Conservation (phyloP, 2,888 invertebrate species). For the Entomobrya proxima region DNA sequence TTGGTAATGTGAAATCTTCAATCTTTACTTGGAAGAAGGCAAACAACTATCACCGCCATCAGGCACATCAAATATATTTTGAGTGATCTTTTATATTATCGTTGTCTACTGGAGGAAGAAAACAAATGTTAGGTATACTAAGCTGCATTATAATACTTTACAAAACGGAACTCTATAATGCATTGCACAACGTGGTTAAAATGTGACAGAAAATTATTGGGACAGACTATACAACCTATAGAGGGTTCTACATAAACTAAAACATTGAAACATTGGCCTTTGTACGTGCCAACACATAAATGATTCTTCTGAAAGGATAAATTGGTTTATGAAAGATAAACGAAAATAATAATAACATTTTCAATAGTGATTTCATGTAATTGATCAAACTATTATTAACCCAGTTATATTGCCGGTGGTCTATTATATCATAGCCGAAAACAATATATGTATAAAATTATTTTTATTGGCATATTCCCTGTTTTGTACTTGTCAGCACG, state of each 20-base stretch:
- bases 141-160: too few relatives aligned
- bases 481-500: neutral
- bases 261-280: neutral
- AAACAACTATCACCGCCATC: constrained; percentile 32
- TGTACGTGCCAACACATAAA: constrained; percentile 47
- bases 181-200: too few relatives aligned
- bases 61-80: neutral
- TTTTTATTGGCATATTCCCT: constrained; percentile 9
- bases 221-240: too few relatives aligned
- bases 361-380: neutral
- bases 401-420: neutral
- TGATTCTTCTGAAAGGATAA: constrained; percentile 5
- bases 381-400: neutral
- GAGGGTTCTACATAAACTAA: too few relatives aligned
- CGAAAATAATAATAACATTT: neutral
- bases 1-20: constrained; percentile 8
- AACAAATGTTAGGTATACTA: too few relatives aligned
- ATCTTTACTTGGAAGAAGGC: constrained; percentile 37
- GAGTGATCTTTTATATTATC: too few relatives aligned
- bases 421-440: constrained; percentile 4
- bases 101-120: too few relatives aligned
- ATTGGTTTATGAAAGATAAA: constrained; percentile 34
- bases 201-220: too few relatives aligned
- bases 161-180: too few relatives aligned
- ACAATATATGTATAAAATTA: neutral